Percentiles rank a stretch among this genome's conserved stretches.
phyloP scores from a whole-genome alignment of 2,797 vertebrate genomes.

The Myotis pilosus region DNA sequence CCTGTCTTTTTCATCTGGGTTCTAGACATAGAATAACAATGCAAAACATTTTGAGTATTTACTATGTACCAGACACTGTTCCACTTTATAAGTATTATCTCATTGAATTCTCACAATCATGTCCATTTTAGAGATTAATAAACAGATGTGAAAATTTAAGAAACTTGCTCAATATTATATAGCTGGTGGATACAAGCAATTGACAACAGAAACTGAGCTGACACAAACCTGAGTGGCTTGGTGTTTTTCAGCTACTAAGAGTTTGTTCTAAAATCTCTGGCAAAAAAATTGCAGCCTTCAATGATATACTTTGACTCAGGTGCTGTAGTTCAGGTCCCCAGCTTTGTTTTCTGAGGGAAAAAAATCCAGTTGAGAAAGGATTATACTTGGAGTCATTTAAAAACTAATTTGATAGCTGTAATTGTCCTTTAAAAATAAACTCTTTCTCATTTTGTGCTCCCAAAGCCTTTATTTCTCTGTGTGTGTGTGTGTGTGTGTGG shows the following conservation, averaged over 20 bases:
- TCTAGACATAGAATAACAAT: not conserved
- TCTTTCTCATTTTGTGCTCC: constrained; percentile 42
- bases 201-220: not conserved
- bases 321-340: not conserved
- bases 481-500: too few relatives aligned
- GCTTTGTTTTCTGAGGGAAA: constrained; percentile 29
- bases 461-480: constrained; percentile 16
- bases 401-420: constrained; percentile 40
- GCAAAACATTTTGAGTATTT: not conserved
- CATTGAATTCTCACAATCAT: not conserved
- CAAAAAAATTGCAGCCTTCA: not conserved
- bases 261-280: not conserved
- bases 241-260: not conserved
- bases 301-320: not conserved
- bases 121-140: not conserved
- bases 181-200: not conserved
- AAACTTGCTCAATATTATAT: not conserved
- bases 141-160: not conserved
- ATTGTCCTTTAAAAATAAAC: constrained; percentile 33
- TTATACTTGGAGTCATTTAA: constrained; percentile 49
- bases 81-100: not conserved
- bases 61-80: not conserved
- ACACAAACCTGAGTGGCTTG: not conserved
- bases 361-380: not conserved
- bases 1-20: not conserved